phyloP scores from a whole-genome alignment of 2,113 vertebrate genomes.

The Tringa solitaria region DNA sequence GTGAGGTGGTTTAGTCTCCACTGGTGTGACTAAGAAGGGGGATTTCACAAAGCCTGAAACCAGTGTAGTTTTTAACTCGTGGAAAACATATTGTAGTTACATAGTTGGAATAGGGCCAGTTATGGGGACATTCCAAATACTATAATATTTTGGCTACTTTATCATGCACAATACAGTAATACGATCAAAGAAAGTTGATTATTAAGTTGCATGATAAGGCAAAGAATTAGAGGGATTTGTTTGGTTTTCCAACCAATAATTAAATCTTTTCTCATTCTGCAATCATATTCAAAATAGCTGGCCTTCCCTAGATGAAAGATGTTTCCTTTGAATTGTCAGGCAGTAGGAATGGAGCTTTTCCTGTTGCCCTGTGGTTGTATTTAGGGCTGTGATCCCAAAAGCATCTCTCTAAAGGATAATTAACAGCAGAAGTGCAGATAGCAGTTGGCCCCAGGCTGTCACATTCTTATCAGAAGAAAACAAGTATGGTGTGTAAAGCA shows the following conservation, averaged over 20 bases:
- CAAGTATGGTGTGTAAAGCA: background rate
- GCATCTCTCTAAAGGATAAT: background rate
- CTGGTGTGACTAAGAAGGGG: background rate
- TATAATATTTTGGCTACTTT: background rate
- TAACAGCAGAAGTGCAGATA: background rate
- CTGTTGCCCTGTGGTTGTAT: background rate
- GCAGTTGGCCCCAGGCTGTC: background rate
- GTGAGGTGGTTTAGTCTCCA: background rate
- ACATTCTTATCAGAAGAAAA: slow-evolving; percentile 11
- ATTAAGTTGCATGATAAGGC: background rate
- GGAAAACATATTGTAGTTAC: background rate
- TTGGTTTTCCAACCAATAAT: background rate
- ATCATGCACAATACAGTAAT: background rate
- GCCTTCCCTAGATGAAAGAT: background rate
- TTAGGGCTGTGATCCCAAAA: background rate
- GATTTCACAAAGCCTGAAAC: background rate
- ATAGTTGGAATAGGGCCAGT: background rate
- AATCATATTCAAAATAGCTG: background rate
- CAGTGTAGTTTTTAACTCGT: background rate
- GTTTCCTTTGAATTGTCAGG: background rate
- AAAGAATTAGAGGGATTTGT: background rate
- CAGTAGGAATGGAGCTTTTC: background rate
- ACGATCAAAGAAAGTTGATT: background rate
- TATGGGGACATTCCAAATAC: background rate
- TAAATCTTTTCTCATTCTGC: background rate